Evolutionary conservation across 2,888 invertebrate species (phyloP).

Genomic region (Caenorhabditis zanzibari): DNA sequence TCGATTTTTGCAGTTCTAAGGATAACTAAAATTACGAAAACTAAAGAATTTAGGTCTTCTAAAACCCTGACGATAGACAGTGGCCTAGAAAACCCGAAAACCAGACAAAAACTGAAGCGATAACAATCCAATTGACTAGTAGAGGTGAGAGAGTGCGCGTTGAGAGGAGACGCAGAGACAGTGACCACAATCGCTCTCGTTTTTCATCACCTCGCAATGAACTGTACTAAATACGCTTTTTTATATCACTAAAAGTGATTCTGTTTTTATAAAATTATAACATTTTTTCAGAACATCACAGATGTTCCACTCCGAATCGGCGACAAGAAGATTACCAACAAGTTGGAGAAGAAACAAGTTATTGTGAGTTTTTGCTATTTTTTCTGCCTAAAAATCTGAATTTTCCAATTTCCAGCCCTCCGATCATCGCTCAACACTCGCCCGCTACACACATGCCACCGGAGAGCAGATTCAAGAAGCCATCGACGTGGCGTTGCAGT

Average conservation of each 20-base stretch:
- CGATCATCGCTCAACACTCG: slow-evolving; percentile 91
- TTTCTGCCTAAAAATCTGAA: not conserved
- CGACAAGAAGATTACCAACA: slow-evolving; percentile 87
- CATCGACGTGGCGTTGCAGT: slow-evolving; percentile 87
- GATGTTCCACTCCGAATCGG: slow-evolving; percentile 98
- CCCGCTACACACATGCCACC: slow-evolving; percentile 94
- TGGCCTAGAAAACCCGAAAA: slow-evolving; percentile 44
- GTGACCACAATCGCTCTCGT: not conserved
- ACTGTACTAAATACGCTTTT: not conserved
- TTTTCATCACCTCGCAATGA: not conserved
- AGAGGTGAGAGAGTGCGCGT: not conserved
- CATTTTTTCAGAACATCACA: slow-evolving; percentile 84
- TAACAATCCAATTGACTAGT: slow-evolving; percentile 48
- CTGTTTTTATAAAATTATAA: slow-evolving; percentile 3
- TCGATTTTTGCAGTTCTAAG: too few relatives aligned
- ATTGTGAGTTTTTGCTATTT: slow-evolving; percentile 85
- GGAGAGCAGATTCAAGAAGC: slow-evolving; percentile 87
- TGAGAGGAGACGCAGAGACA: slow-evolving; percentile 26
- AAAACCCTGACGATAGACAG: not conserved
- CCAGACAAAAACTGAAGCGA: slow-evolving; percentile 5
- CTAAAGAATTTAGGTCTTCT: too few relatives aligned
- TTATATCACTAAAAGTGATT: not conserved
- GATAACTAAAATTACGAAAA: too few relatives aligned
- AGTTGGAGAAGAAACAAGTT: slow-evolving; percentile 88
- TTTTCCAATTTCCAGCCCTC: slow-evolving; percentile 89